Percentiles rank a stretch among this genome's conserved stretches.
Evolutionary conservation across 2,113 vertebrate species (phyloP).

Genomic region (Chiloscyllium plagiosum): DNA sequence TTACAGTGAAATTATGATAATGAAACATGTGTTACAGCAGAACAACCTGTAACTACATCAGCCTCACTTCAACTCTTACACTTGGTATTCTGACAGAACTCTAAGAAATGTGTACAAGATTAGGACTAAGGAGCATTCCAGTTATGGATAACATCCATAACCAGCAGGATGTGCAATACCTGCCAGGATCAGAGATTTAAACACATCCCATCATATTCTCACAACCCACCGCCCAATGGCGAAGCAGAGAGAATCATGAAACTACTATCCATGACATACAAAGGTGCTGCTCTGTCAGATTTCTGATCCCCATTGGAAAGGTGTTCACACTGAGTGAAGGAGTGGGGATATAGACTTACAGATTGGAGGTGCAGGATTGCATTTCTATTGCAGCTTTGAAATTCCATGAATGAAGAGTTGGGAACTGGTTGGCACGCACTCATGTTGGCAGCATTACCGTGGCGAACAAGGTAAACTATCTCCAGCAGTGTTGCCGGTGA

Average conservation of each 20-base stretch:
- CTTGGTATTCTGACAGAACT: background rate
- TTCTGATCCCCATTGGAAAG: too few species aligned
- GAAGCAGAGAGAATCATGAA: background rate
- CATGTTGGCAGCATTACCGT: background rate
- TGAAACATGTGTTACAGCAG: too few species aligned
- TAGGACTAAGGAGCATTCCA: background rate
- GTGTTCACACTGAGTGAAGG: too few species aligned
- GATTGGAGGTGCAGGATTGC: background rate
- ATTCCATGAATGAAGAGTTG: background rate
- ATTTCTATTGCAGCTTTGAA: background rate
- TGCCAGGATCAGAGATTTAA: background rate
- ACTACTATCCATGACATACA: background rate
- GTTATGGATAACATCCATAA: background rate
- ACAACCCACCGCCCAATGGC: too few species aligned
- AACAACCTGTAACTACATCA: background rate
- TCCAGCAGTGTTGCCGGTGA: too few species aligned
- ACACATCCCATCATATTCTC: background rate
- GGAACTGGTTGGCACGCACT: background rate
- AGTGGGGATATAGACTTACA: background rate
- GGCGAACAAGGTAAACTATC: background rate
- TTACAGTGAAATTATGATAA: too few species aligned
- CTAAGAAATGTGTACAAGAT: background rate
- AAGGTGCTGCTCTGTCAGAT: too few species aligned
- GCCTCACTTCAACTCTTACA: background rate
- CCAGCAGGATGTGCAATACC: background rate